phyloP scores from a whole-genome alignment of 2,113 vertebrate genomes.

The Clarias macrocephalus region DNA sequence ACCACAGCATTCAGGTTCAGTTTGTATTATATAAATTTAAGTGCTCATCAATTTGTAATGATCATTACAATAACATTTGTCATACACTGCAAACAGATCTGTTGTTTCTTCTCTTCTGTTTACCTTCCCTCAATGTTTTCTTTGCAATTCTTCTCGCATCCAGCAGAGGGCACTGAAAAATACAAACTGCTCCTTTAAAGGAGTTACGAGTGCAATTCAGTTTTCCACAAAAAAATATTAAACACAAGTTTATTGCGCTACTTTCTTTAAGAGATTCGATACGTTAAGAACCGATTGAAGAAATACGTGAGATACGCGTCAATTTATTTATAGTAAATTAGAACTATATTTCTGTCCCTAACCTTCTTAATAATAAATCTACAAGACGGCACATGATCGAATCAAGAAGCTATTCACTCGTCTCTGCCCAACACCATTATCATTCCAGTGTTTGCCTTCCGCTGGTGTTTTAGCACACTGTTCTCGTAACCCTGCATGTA shows the following conservation, averaged over 20 bases:
- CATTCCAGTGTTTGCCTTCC: conserved; percentile 41
- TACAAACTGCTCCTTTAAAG: neutral
- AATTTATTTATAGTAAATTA: conserved; percentile 3
- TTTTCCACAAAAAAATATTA: neutral
- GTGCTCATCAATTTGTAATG: neutral
- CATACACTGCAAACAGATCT: neutral
- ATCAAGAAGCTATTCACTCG: neutral
- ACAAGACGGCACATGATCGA: neutral
- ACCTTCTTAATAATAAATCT: neutral
- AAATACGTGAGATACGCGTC: neutral
- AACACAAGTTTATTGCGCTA: neutral
- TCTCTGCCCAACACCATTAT: neutral
- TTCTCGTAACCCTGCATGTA: neutral
- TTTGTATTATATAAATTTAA: neutral
- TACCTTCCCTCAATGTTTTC: neutral
- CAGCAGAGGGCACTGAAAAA: neutral
- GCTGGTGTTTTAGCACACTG: conserved; percentile 8
- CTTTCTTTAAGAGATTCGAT: neutral
- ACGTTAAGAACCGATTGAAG: neutral
- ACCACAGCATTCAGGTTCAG: too few relatives aligned
- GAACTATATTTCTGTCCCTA: too few relatives aligned
- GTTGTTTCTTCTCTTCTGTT: neutral
- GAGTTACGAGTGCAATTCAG: neutral
- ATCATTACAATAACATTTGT: neutral
- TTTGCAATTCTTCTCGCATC: neutral